phyloP scores from a whole-genome alignment of 2,113 vertebrate genomes.

The Trachemys scripta region DNA sequence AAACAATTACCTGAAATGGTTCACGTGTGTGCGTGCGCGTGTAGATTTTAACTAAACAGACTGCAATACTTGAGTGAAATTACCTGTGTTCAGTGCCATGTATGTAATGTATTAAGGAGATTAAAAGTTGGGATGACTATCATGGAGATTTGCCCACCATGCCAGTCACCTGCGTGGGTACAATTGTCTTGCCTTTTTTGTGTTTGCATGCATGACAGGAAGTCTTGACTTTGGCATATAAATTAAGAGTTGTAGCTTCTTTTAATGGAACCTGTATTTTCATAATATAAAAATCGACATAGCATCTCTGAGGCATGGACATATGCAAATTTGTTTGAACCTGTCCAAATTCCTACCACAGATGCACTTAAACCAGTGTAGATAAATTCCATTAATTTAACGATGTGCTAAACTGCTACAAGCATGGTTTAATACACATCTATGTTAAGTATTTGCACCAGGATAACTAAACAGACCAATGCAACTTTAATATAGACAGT shows the following conservation, averaged over 20 bases:
- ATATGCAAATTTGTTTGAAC: background rate
- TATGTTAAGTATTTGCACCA: background rate
- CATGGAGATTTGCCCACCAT: conserved; percentile 48
- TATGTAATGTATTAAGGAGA: conserved; percentile 67
- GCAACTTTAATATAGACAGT: background rate
- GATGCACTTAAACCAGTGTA: background rate
- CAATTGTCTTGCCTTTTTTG: conserved; percentile 57
- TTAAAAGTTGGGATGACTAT: conserved; percentile 67
- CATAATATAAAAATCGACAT: background rate
- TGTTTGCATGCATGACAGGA: background rate
- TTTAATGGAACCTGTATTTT: conserved; percentile 56
- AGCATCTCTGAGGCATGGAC: background rate
- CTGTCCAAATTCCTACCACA: background rate
- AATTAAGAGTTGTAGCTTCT: conserved; percentile 73
- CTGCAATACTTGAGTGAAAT: conserved; percentile 70
- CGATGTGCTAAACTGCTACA: background rate
- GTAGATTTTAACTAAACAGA: conserved; percentile 73
- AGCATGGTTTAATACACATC: background rate
- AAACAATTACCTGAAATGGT: conserved; percentile 73
- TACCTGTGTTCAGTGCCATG: conserved; percentile 64
- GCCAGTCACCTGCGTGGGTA: conserved; percentile 60
- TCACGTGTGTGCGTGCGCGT: background rate
- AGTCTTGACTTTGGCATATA: conserved; percentile 51
- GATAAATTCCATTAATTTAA: background rate
- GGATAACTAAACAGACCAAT: background rate